phyloP scores from a whole-genome alignment of 2,888 invertebrate genomes.

The Tetramorium bicarinatum region DNA sequence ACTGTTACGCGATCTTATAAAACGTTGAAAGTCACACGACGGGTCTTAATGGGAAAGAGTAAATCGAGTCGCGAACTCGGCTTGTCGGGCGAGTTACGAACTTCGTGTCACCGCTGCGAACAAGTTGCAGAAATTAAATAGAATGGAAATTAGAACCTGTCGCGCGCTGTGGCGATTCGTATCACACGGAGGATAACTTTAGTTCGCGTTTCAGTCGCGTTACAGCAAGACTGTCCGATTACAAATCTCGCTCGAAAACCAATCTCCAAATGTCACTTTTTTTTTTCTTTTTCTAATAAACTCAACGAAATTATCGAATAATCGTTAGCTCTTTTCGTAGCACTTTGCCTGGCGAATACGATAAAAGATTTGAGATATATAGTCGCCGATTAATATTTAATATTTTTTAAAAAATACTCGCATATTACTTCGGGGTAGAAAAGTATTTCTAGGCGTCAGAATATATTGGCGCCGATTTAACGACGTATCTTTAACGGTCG shows the following conservation, averaged over 20 bases:
- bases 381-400: neutral
- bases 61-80: slow-evolving; percentile 46
- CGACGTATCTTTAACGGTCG: neutral
- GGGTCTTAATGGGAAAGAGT: slow-evolving; percentile 25
- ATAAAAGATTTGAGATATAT: neutral
- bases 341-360: neutral
- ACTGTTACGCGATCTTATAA: slow-evolving; percentile 31
- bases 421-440: neutral
- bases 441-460: neutral
- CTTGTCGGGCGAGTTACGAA: slow-evolving; percentile 42
- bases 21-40: slow-evolving; percentile 23
- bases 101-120: slow-evolving; percentile 42
- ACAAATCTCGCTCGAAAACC: slow-evolving; percentile 12
- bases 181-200: slow-evolving; percentile 18
- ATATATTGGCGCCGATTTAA: neutral
- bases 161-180: slow-evolving; percentile 25
- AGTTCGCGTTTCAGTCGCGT: slow-evolving; percentile 5
- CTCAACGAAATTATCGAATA: neutral
- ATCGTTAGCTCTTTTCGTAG: slow-evolving; percentile 1
- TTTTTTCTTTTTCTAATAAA: neutral
- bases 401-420: neutral
- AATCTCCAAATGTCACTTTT: slow-evolving; percentile 29
- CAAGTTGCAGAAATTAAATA: slow-evolving; percentile 54
- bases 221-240: slow-evolving; percentile 1
- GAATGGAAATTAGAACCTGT: slow-evolving; percentile 46